Evolutionary conservation across 2,888 invertebrate species (phyloP).

Genomic region (Allolobophora icterica): DNA sequence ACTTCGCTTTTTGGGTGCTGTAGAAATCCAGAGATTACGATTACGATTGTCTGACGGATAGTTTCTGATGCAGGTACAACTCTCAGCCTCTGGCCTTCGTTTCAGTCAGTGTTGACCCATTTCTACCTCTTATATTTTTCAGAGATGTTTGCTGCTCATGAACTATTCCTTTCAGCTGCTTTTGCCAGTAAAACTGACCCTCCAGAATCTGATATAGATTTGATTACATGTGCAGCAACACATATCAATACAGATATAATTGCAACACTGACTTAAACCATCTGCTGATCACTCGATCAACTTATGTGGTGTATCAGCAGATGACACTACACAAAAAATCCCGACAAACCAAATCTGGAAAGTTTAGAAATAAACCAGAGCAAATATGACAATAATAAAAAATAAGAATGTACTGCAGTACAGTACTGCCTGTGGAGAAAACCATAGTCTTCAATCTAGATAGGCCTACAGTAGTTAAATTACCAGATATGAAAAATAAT

Average conservation of each 20-base stretch:
- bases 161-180: neutral
- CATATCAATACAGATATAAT: neutral
- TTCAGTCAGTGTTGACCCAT: neutral
- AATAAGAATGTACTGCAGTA: neutral
- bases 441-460: neutral
- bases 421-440: neutral
- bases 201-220: neutral
- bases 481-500: neutral
- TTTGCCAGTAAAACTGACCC: neutral
- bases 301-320: neutral
- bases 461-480: neutral
- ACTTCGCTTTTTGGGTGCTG: too few species aligned
- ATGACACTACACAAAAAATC: neutral
- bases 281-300: neutral
- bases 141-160: neutral
- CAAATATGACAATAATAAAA: neutral
- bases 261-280: neutral
- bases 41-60: neutral
- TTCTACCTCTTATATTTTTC: neutral
- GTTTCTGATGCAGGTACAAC: neutral
- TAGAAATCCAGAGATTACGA: too few species aligned
- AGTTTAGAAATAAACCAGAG: neutral
- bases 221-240: neutral
- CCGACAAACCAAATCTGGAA: neutral
- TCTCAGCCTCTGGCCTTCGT: neutral